Base-by-base conservation (phyloP, 2,888 invertebrate genomes). In the Polylopha cassiicola region DNA sequence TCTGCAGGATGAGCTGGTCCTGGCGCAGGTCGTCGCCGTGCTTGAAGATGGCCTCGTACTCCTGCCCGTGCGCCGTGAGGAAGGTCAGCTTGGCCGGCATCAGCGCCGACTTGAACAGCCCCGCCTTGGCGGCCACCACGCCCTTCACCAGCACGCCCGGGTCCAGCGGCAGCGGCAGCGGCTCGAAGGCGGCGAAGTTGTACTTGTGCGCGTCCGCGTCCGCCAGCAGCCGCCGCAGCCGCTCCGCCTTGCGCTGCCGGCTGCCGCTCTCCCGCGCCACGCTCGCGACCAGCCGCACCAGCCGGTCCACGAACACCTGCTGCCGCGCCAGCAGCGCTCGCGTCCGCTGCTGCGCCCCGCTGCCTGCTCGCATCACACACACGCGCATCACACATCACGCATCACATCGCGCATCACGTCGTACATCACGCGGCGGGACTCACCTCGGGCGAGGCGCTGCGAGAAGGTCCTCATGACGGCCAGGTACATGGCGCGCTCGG, bases 21-120 rank as follows among this genome's bases (percentile, higher is more conserved):
- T 99, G 99, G 2, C 99, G 87, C 33, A 99, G 78, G 71, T 99
- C 99, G 74, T 99, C 99, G 1, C 99, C 99, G 58, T 97, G 92
- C 73, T 99, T 99, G 73, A 99, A 99, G 46, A 99, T 98, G 0
- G 98, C 95, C 8, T 95, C 93, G 73, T 98, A 99, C 61, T 95
- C 94, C 18, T 89, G 88, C 21, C 92, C 92, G 42, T 92, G 90
- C 0, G 91, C 90, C 0, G 95, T 95, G 7, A 93, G 81, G 71
- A 99, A 98, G 0, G 96, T 94, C 28, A 99, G 82, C 65, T 89
- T 89, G 7, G 95, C 95, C 2, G 99, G 99, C 96, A 97, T 98
- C 37, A 98, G 84, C 0, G 97, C 95, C 17, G 98, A 98, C 73
- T 99, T 99, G 80, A 99, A 99, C 1, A 99, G 87, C 27, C 92